phyloP scores from a whole-genome alignment of 2,797 vertebrate genomes.

The Falco columbarius region DNA sequence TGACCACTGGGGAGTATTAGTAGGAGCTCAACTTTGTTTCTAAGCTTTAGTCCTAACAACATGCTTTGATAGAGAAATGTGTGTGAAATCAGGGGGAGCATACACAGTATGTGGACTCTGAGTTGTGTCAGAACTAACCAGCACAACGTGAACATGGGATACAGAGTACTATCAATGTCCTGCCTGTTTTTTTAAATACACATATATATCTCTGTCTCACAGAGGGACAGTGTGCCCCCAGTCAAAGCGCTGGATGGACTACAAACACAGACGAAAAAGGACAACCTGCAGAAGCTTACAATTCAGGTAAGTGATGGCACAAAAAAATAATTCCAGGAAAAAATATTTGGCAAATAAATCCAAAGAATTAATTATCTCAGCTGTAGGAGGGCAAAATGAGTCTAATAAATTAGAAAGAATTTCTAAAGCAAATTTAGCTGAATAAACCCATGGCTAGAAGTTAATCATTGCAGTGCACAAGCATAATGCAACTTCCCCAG shows the following conservation, averaged over 20 bases:
- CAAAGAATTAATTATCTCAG: not conserved
- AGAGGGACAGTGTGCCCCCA: not conserved
- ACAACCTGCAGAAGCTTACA: not conserved
- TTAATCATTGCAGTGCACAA: not conserved
- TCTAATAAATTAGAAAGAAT: not conserved
- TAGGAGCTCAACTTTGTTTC: slow-evolving; percentile 21
- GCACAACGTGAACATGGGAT: not conserved
- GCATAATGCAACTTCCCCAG: not conserved
- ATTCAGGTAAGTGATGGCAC: not conserved
- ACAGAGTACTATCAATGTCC: slow-evolving; percentile 11
- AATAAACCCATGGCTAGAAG: not conserved
- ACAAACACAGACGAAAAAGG: slow-evolving; percentile 27
- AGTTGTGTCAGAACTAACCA: slow-evolving; percentile 25
- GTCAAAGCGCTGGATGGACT: not conserved
- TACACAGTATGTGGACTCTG: not conserved
- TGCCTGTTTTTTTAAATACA: not conserved
- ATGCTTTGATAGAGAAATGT: slow-evolving; percentile 35
- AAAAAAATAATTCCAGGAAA: not conserved
- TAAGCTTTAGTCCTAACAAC: not conserved
- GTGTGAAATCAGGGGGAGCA: slow-evolving; percentile 1
- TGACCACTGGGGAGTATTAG: not conserved
- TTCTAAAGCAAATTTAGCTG: not conserved
- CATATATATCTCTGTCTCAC: not conserved
- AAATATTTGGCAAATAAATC: slow-evolving; percentile 25
- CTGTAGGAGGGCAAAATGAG: not conserved